A percentile compares a stretch with the other conserved stretches of the same genome.
Conservation (phyloP, 1,140 invertebrate genomes). For the Probaryconus sp. region DNA sequence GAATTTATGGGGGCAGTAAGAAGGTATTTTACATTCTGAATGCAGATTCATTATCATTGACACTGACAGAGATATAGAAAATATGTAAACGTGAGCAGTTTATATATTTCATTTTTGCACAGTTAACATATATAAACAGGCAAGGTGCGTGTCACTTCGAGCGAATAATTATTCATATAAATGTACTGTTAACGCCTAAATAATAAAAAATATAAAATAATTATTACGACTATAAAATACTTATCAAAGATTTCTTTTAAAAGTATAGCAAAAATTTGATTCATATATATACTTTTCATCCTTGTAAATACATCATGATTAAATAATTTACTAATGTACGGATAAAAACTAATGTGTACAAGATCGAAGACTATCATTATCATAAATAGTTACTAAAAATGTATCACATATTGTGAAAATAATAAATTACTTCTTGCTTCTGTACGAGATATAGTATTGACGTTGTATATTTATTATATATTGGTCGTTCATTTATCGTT, state of each 20-base stretch:
- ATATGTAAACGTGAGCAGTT: slow-evolving; percentile 30
- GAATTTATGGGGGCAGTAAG: slow-evolving; percentile 14
- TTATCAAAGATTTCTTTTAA: too few relatives aligned
- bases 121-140: slow-evolving; percentile 45
- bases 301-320: slow-evolving; percentile 17
- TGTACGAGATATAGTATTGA: slow-evolving; percentile 3
- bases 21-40: slow-evolving; percentile 19
- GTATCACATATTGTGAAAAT: slow-evolving; percentile 54
- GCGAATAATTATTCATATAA: slow-evolving; percentile 13
- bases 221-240: slow-evolving; percentile 32
- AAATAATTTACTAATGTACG: slow-evolving; percentile 48
- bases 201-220: slow-evolving; percentile 39
- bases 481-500: slow-evolving; percentile 8
- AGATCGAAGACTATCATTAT: slow-evolving; percentile 45
- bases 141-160: slow-evolving; percentile 44
- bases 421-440: slow-evolving; percentile 29
- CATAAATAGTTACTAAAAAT: slow-evolving; percentile 56
- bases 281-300: slow-evolving; percentile 17
- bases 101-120: slow-evolving; percentile 30
- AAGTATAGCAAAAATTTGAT: too few relatives aligned
- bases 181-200: slow-evolving; percentile 17
- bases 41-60: slow-evolving; percentile 26
- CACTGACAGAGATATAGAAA: slow-evolving; percentile 37
- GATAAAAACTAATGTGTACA: slow-evolving; percentile 49
- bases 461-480: not conserved